Evolutionary conservation across 2,888 invertebrate genomes (phyloP), one percentile per base, ranked within the genome.

Genomic region (Hirudinaria manillensis): DNA sequence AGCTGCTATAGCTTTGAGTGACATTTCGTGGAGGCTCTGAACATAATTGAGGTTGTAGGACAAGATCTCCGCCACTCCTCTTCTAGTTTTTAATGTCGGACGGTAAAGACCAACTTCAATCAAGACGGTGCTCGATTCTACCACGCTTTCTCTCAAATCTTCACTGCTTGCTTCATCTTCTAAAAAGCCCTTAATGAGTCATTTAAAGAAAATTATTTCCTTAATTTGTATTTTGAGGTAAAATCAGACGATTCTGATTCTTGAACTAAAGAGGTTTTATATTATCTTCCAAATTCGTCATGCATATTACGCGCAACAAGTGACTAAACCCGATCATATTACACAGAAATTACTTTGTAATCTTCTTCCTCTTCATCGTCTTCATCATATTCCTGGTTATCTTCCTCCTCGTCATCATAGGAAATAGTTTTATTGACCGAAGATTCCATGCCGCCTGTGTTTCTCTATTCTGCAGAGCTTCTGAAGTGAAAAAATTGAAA

Each of bases 361-460:
- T 67, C 67, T 67, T 67, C 67, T 67, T 67, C 67, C 21, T 67
- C 67, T 67, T 67, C 67, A 7, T 67, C 67, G 2, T 67, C 67
- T 32, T 67, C 67, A 24, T 67, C 34, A 67, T 29, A 27, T 6
- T 27, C 67, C 32, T 32, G 29, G 29, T 67, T 34, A 32, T 67
- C 67, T 24, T 67, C 67, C 19, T 67, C 67, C 4, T 67, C 34
- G 24, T 32, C 67, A 56, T 56, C 61, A 6, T 24, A 56, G 13
- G 61, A 36, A 6, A 36, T 36, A 10, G 36, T 36, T 36, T 36
- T 36, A 36, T 36, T 36, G 10, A 36, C 10, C 4, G 36, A 36
- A 10, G 36, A 10, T 36, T 36, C 36, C 36, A 36, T 36, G 36
- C 36, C 36, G 10, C 3, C 4, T 3, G 3, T 36, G 36, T 36